Conservation (phyloP, 2,797 vertebrate genomes). For the Neosilurus hyrtlii region DNA sequence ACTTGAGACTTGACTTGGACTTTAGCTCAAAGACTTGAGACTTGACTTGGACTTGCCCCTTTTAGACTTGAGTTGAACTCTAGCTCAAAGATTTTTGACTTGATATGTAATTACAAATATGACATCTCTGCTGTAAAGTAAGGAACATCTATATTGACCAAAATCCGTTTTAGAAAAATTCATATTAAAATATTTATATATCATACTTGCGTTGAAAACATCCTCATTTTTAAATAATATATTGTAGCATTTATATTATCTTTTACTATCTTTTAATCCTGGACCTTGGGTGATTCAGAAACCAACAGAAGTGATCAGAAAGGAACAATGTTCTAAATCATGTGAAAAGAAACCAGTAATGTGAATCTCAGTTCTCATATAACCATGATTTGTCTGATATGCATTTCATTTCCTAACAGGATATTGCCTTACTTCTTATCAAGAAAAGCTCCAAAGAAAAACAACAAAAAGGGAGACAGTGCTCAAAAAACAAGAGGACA, state of each 20-base stretch:
- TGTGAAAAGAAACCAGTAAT: conserved; percentile 21
- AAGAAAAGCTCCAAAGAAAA: conserved; percentile 64
- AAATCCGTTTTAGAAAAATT: background rate
- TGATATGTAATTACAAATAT: too few relatives aligned
- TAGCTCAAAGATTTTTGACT: too few relatives aligned
- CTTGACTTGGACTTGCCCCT: too few relatives aligned
- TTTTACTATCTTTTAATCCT: background rate
- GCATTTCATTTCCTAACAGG: conserved; percentile 74
- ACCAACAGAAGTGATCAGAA: background rate
- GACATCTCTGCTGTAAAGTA: too few relatives aligned
- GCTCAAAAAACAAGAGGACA: conserved; percentile 50
- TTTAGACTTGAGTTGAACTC: too few relatives aligned
- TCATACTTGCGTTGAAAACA: background rate
- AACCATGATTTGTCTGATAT: conserved; percentile 42
- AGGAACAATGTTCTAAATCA: background rate
- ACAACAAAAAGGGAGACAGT: conserved; percentile 44
- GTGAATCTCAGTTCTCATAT: conserved; percentile 19
- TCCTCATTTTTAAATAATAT: too few relatives aligned
- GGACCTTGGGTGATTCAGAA: background rate
- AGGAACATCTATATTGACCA: too few relatives aligned
- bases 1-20: too few relatives aligned
- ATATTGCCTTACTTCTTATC: conserved; percentile 71
- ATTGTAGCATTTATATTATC: background rate
- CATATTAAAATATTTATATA: background rate
- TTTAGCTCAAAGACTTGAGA: too few relatives aligned